A percentile compares a stretch with the other conserved stretches of the same genome.
phyloP scores from a whole-genome alignment of 2,888 invertebrate species.

The Heliconius sara region DNA sequence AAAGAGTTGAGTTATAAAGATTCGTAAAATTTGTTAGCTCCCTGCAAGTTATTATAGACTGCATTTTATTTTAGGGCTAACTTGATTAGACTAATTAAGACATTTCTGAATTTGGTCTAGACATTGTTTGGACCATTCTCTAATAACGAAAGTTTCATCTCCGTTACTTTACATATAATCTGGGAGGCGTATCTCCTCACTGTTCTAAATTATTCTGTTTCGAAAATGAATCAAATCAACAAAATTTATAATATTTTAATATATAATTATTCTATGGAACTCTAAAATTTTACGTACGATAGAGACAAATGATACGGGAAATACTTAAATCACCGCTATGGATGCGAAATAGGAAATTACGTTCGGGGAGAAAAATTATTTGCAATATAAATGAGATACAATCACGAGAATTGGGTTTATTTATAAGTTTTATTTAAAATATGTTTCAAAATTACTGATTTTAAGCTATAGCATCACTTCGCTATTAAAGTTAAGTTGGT shows the following conservation, averaged over 20 bases:
- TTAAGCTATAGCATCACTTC: too few relatives aligned
- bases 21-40: not conserved
- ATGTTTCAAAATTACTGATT: too few relatives aligned
- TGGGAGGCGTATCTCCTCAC: not conserved
- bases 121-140: too few relatives aligned
- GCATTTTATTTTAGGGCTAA: too few relatives aligned
- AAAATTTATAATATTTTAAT: not conserved
- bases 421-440: not conserved
- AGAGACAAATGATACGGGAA: conserved; percentile 81
- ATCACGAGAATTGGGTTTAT: conserved; percentile 49
- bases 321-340: conserved; percentile 80
- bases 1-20: not conserved
- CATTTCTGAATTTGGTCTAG: too few relatives aligned
- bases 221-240: not conserved
- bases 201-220: not conserved
- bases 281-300: conserved; percentile 66
- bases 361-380: conserved; percentile 51
- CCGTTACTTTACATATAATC: too few relatives aligned
- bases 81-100: too few relatives aligned
- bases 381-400: conserved; percentile 47
- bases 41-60: not conserved
- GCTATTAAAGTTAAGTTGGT: too few relatives aligned
- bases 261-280: not conserved
- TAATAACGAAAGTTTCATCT: too few relatives aligned
- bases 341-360: conserved; percentile 73